phyloP scores from a whole-genome alignment of 2,113 vertebrate species.

The Coptodon rendalli region DNA sequence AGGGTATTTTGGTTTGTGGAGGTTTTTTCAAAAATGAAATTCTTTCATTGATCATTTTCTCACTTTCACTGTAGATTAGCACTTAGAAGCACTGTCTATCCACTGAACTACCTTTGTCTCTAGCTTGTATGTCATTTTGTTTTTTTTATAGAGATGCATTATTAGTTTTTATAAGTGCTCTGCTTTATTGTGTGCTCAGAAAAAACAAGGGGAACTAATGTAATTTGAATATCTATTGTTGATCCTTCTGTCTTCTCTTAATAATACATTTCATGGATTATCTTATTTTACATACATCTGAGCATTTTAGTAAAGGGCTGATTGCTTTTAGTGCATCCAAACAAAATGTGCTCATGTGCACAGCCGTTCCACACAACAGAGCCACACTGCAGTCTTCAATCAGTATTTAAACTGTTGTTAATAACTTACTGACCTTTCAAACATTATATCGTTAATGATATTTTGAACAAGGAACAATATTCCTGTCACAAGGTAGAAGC shows the following conservation, averaged over 20 bases:
- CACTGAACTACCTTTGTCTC: neutral
- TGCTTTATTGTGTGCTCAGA: neutral
- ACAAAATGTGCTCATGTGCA: neutral
- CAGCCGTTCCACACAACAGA: neutral
- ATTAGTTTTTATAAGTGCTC: accelerated
- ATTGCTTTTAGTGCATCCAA: neutral
- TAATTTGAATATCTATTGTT: neutral
- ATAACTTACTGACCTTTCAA: neutral
- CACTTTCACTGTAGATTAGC: neutral
- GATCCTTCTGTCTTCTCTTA: neutral
- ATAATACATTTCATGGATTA: neutral
- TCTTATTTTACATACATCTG: too few relatives aligned
- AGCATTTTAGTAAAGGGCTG: accelerated
- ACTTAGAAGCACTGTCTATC: neutral
- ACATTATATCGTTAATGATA: neutral
- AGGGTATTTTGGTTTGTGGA: neutral
- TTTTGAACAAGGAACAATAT: neutral
- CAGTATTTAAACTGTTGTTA: accelerated
- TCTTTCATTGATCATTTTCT: neutral
- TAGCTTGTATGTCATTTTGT: neutral
- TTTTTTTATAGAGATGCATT: accelerated
- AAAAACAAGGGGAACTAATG: neutral
- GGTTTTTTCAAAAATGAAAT: accelerated
- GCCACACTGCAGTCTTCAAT: neutral
- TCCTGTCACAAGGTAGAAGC: accelerated